Conservation (phyloP, 2,113 vertebrate genomes). For the Eulacestoma nigropectus region DNA sequence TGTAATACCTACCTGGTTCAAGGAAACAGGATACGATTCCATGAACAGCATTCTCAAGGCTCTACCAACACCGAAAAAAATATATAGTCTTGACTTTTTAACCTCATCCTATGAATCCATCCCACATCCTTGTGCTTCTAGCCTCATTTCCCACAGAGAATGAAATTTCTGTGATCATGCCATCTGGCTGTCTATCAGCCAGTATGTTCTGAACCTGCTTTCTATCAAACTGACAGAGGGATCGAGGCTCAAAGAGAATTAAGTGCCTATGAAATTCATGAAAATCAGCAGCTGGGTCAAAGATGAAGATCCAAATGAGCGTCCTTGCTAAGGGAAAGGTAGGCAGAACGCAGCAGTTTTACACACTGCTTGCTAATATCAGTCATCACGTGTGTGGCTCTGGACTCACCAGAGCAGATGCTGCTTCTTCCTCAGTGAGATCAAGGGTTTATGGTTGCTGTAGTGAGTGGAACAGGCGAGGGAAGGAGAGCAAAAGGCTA, state of each 20-base stretch:
- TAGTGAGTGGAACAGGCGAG: rapidly evolving
- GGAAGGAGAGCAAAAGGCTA: background rate
- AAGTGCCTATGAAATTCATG: background rate
- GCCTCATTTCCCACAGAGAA: conserved; percentile 32
- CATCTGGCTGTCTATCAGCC: conserved; percentile 51
- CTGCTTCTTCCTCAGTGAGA: background rate
- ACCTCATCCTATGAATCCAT: conserved; percentile 7
- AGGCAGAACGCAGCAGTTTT: background rate
- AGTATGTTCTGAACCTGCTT: conserved; percentile 39
- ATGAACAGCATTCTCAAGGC: background rate
- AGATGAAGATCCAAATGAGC: background rate
- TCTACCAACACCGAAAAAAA: background rate
- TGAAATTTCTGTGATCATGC: conserved; percentile 33
- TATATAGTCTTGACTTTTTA: background rate
- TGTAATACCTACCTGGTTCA: background rate
- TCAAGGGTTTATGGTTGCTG: background rate
- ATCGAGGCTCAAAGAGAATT: background rate
- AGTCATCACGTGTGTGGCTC: background rate
- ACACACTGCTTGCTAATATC: background rate
- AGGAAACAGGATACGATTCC: background rate
- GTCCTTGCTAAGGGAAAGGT: background rate
- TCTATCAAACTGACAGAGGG: conserved; percentile 39
- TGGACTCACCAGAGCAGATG: background rate
- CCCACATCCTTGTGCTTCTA: conserved; percentile 15
- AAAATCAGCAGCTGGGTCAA: conserved; percentile 3